phyloP scores from a whole-genome alignment of 1,140 invertebrate species.

The Bombyx mandarina region DNA sequence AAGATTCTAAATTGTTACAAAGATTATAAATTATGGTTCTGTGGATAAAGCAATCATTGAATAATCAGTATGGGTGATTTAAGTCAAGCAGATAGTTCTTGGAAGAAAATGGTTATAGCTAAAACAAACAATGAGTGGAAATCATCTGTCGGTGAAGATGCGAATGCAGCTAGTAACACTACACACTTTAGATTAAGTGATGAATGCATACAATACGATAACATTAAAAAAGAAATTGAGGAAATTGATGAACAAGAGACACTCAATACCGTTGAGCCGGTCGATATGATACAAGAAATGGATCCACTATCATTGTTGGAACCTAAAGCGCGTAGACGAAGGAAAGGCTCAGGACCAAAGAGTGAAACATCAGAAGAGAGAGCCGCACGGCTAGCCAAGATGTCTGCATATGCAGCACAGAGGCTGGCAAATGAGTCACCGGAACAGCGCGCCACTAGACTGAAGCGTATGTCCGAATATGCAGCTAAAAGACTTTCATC shows the following conservation, averaged over 20 bases:
- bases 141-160: constrained; percentile 24
- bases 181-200: constrained; percentile 19
- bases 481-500: constrained; percentile 57
- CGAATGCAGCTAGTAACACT: background rate
- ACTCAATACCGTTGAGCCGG: constrained; percentile 8
- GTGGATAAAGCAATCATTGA: constrained; percentile 54
- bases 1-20: background rate
- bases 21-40: constrained; percentile 43
- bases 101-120: constrained; percentile 62
- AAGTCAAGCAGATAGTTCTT: constrained; percentile 45
- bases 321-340: constrained; percentile 16
- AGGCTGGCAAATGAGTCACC: constrained; percentile 71
- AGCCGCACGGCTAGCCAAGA: constrained; percentile 61
- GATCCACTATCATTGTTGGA: constrained; percentile 26
- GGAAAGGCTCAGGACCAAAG: constrained; percentile 26
- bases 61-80: constrained; percentile 66
- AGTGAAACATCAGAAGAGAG: constrained; percentile 67
- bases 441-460: constrained; percentile 62
- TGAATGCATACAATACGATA: constrained; percentile 14
- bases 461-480: constrained; percentile 63
- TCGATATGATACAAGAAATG: constrained; percentile 27
- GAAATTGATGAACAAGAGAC: constrained; percentile 12
- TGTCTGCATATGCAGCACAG: constrained; percentile 63
- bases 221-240: constrained; percentile 28
- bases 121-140: constrained; percentile 58